phyloP scores from a whole-genome alignment of 2,888 invertebrate genomes.

The Baronia brevicornis region DNA sequence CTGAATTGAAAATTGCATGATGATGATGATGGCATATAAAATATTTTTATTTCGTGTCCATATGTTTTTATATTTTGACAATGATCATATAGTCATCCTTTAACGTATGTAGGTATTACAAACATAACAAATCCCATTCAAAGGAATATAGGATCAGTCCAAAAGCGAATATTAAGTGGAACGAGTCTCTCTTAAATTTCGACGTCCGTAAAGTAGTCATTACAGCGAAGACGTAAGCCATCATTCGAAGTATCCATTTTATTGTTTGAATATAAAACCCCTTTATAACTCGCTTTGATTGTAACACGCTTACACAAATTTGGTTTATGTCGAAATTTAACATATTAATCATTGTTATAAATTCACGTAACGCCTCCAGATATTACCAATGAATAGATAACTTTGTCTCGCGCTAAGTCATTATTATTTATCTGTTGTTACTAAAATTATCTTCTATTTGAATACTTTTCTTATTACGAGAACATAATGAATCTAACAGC shows the following conservation, averaged over 20 bases:
- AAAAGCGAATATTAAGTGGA: conserved; percentile 43
- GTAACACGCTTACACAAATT: conserved; percentile 42
- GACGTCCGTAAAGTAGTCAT: conserved; percentile 61
- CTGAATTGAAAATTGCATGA: too few relatives aligned
- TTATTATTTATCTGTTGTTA: too few relatives aligned
- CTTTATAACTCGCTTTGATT: conserved; percentile 58
- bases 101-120: conserved; percentile 13
- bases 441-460: too few relatives aligned
- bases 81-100: conserved; percentile 13
- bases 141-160: conserved; percentile 13
- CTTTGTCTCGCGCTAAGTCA: too few relatives aligned
- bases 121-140: conserved; percentile 8
- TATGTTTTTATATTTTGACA: too few relatives aligned
- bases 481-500: too few relatives aligned
- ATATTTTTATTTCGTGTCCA: too few relatives aligned
- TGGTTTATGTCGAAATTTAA: conserved; percentile 42
- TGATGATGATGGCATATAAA: too few relatives aligned
- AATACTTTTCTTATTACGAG: too few relatives aligned
- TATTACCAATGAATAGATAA: background rate
- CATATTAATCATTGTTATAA: conserved; percentile 14
- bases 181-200: conserved; percentile 54
- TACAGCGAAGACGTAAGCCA: conserved; percentile 54
- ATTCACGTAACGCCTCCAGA: conserved; percentile 1
- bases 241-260: conserved; percentile 61
- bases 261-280: conserved; percentile 65